Base-by-base conservation (phyloP, 1,140 invertebrate genomes). In the Drosophila jambulina region DNA sequence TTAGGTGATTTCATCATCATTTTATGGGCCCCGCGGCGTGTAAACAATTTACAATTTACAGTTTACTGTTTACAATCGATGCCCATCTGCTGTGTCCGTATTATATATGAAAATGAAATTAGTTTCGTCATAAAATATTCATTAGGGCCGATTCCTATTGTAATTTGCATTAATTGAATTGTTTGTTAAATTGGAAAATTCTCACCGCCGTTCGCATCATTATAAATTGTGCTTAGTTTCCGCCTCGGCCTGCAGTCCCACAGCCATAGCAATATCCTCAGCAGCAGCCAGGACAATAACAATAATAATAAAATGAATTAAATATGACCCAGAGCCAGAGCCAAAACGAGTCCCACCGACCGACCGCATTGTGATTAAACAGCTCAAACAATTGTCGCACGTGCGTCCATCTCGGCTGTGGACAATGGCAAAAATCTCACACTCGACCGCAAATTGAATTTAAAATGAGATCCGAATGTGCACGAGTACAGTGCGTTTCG, bases 101-200 rank as follows among this genome's bases (percentile, higher is more conserved):
- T 53, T 58, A 27, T 64, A 32, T 64, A 78, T 84, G 84, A 87
- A 88, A 83, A 84, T 88, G 80, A 87, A 87, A 87, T 87, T 87
- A 88, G 84, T 87, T 87, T 78, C 67, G 70, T 71, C 84, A 83
- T 87, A 88, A 87, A 88, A 88, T 87, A 87, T 87, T 87, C 84
- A 87, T 87, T 84, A 80, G 84, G 51, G 36, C 49, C 40, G 49
- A 57, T 53, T 57, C 76, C 75, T 67, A 80, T 78, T 84, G 84
- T 88, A 88, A 87, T 87, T 88, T 87, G 84, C 80, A 87, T 87
- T 84, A 88, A 87, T 87, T 87, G 84, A 87, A 87, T 87, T 87
- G 84, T 87, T 87, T 87, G 84, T 84, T 75, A 87, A 87, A 87
- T 88, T 88, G 72, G 78, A 78, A 88, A 87, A 84, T 79, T 86